These are phyloP conservation scores for Lipotes vexillifer DNA, from an alignment of 2,113 vertebrate genomes.

Conservation along the genomic window DNA sequence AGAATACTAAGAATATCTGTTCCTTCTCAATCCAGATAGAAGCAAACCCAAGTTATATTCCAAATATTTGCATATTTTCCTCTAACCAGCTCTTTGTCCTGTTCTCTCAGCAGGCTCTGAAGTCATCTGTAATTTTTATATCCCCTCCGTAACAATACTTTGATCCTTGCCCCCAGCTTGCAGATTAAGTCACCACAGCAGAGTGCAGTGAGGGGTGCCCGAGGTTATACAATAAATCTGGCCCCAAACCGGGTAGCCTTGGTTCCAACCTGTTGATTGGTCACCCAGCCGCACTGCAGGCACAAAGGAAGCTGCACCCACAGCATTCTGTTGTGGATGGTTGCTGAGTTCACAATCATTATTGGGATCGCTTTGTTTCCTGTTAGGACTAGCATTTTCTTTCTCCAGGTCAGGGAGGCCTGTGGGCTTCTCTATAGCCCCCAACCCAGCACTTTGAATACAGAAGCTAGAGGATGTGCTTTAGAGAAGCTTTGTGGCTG, in stretches of 20 bases:
- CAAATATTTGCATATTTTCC: neutral
- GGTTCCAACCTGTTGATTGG: neutral
- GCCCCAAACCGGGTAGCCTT: neutral
- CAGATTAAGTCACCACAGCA: neutral
- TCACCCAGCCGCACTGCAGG: neutral
- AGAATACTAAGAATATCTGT: neutral
- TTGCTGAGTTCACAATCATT: constrained; percentile 72
- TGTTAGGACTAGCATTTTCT: constrained; percentile 22
- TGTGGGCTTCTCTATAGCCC: neutral
- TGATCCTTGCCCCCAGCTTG: neutral
- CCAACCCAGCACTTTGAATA: neutral
- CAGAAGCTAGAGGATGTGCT: neutral
- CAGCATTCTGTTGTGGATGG: constrained; percentile 33
- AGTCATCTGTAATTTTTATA: neutral
- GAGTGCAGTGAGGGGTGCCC: neutral
- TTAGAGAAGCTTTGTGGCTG: neutral
- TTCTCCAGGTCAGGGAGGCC: neutral
- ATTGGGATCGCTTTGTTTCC: constrained; percentile 60
- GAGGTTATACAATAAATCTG: neutral
- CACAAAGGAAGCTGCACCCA: constrained; percentile 57
- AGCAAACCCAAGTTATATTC: neutral
- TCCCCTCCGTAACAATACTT: neutral
- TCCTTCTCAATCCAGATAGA: neutral
- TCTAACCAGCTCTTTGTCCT: neutral
- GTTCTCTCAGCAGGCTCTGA: neutral